Base-by-base conservation (phyloP, 2,797 vertebrate species). In the Gambelia wislizenii region DNA sequence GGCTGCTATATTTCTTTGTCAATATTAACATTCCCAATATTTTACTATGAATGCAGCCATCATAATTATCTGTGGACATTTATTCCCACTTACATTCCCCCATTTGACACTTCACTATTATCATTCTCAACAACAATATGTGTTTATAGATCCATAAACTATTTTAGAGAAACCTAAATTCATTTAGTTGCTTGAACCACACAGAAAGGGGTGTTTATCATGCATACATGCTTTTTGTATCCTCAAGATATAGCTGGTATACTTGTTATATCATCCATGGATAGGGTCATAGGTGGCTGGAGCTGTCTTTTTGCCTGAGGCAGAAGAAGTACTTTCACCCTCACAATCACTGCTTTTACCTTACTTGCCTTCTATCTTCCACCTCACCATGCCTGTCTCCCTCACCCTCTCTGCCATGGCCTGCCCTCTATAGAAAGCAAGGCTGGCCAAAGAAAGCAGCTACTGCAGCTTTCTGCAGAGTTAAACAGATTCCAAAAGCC, bases 21-120 rank as follows among this genome's bases (percentile, higher is more conserved):
- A 87, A n/a, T 67, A 85, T 80, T 87, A 79, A 87, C 44, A 77
- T 30, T 30, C 56, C 70, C 64, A 74, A 44, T 85, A 75, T 91
- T 85, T 88, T 76, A 91, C 14, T 49, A 76, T 22, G 4, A 84
- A 84, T 52, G 13, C 54, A 84, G 13, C n/a, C 18, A 27, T 69
- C 39, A 70, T 78, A 67, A 47, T 67, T 85, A 18, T 44, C 47
- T 85, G 30, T 56, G 16, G 22, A 36, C 78, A n/a, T 47, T 81
- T 85, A 42, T 64, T 84, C 14, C 30, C 36, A 75, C 44, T 79
- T 36, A n/a, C 27, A 22, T 4, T 10, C 27, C 6, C 8, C 4
- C 22, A 10, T 70, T 78, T 39, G 25, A 72, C 30, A 59, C 18
- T 52, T 80, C 49, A 70, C 44, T 2, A 5, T 39, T 42, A 87